Conservation (phyloP, 2,113 vertebrate species). For the Dicerorhinus sumatrensis region DNA sequence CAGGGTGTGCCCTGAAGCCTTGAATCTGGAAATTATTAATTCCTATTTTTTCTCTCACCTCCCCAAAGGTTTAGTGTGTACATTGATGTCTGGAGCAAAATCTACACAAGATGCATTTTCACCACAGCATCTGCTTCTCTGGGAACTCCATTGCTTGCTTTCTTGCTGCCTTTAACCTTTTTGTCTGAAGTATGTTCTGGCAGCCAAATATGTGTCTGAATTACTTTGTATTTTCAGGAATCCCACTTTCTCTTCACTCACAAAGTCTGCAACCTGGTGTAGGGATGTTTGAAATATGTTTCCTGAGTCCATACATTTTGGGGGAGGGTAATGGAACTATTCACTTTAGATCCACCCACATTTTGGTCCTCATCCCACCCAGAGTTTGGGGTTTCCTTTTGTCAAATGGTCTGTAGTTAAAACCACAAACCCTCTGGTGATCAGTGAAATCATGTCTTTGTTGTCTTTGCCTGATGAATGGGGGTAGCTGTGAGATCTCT, state of each 20-base stretch:
- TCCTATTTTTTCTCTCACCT: constrained; percentile 83
- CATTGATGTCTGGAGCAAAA: constrained; percentile 85
- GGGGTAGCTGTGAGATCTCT: constrained; percentile 41
- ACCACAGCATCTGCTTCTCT: constrained; percentile 80
- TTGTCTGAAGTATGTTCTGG: constrained; percentile 84
- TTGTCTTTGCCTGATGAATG: background rate
- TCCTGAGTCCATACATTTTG: constrained; percentile 66
- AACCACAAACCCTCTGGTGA: constrained; percentile 83
- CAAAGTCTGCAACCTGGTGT: constrained; percentile 81
- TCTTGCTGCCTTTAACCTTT: constrained; percentile 79
- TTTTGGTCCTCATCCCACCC: constrained; percentile 75
- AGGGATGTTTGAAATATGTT: constrained; percentile 70
- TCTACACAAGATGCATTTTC: constrained; percentile 70
- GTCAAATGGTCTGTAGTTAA: constrained; percentile 73
- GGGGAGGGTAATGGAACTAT: background rate
- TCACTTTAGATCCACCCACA: constrained; percentile 70
- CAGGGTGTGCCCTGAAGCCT: constrained; percentile 56
- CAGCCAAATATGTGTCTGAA: constrained; percentile 80
- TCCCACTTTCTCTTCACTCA: constrained; percentile 85
- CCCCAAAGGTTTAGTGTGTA: constrained; percentile 74
- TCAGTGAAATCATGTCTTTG: constrained; percentile 80
- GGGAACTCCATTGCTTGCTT: constrained; percentile 68
- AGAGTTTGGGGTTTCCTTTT: constrained; percentile 62
- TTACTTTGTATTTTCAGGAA: constrained; percentile 76
- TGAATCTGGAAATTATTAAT: constrained; percentile 82